Conservation (phyloP, 2,888 invertebrate genomes). For the Doris montereyensis region DNA sequence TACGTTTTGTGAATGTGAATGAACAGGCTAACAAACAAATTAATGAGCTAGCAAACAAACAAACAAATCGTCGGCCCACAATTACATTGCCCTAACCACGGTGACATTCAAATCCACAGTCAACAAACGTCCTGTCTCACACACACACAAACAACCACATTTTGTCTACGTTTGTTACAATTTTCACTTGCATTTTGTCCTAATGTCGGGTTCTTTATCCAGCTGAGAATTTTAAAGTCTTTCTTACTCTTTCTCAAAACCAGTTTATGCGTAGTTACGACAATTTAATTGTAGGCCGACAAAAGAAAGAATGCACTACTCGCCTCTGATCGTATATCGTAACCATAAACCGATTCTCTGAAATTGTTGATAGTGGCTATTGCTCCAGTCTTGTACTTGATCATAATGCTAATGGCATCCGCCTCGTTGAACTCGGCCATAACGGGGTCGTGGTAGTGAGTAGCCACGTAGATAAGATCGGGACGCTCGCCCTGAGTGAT, state of each 20-base stretch:
- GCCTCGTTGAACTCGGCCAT: conserved; percentile 78
- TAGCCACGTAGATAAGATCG: conserved; percentile 76
- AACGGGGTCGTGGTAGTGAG: conserved; percentile 77
- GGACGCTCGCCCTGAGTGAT: conserved; percentile 78
- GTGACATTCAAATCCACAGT: too few relatives aligned
- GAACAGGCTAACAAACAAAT: too few relatives aligned
- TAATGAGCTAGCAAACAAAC: too few relatives aligned
- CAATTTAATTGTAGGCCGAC: not conserved
- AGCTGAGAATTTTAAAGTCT: too few relatives aligned
- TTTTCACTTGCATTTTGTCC: too few relatives aligned
- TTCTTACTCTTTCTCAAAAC: not conserved
- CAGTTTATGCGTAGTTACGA: too few relatives aligned
- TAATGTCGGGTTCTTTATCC: too few relatives aligned
- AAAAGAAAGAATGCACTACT: too few relatives aligned
- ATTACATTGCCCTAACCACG: too few relatives aligned
- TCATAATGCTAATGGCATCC: conserved; percentile 78
- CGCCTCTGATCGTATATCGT: conserved; percentile 81
- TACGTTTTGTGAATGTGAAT: too few relatives aligned
- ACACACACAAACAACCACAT: not conserved
- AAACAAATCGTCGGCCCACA: too few relatives aligned
- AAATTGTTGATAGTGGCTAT: conserved; percentile 79
- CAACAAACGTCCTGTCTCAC: not conserved
- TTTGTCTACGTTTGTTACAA: too few relatives aligned
- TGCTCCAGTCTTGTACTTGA: conserved; percentile 79
- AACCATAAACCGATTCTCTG: conserved; percentile 79